These are phyloP conservation scores for Drosophila greeni DNA, from an alignment of 2,888 invertebrate genomes.

Conservation along the genomic window DNA sequence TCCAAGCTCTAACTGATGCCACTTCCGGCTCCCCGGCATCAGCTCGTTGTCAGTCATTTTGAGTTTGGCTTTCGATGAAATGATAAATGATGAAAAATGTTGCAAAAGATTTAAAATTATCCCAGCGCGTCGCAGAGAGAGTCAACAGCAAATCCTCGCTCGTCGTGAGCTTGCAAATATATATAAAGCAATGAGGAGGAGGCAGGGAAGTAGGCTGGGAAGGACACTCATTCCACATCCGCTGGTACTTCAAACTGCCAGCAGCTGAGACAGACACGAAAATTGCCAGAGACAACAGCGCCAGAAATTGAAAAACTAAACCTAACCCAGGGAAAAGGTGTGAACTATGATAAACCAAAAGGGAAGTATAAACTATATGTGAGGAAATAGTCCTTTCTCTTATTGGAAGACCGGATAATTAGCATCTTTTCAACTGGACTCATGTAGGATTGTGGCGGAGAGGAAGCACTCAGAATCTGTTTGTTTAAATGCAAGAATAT, in stretches of 20 bases:
- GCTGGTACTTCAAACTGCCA: conserved; percentile 16
- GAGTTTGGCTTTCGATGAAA: conserved; percentile 72
- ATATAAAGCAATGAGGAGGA: conserved; percentile 41
- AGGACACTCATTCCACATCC: conserved; percentile 4
- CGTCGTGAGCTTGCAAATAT: conserved; percentile 65
- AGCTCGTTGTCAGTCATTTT: conserved; percentile 76
- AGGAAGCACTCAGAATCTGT: too few species aligned
- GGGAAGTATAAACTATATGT: background rate
- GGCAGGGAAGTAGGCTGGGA: background rate
- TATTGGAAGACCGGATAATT: background rate
- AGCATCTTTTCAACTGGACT: too few species aligned
- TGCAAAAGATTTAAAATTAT: conserved; percentile 78
- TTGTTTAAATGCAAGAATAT: background rate
- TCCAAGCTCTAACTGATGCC: conserved; percentile 8
- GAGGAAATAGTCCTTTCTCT: background rate
- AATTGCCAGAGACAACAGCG: conserved; percentile 20
- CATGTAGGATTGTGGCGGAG: too few species aligned
- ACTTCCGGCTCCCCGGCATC: conserved; percentile 56
- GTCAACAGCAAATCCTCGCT: conserved; percentile 59
- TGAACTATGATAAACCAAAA: background rate
- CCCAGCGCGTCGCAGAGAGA: conserved; percentile 59
- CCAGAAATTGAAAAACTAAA: conserved; percentile 54
- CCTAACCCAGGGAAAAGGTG: background rate
- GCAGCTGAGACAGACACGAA: conserved; percentile 52
- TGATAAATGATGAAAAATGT: conserved; percentile 79